Percentiles rank a stretch among this genome's conserved stretches.
Evolutionary conservation across 1,140 invertebrate species (phyloP).

Genomic region (Philaenus spumarius): DNA sequence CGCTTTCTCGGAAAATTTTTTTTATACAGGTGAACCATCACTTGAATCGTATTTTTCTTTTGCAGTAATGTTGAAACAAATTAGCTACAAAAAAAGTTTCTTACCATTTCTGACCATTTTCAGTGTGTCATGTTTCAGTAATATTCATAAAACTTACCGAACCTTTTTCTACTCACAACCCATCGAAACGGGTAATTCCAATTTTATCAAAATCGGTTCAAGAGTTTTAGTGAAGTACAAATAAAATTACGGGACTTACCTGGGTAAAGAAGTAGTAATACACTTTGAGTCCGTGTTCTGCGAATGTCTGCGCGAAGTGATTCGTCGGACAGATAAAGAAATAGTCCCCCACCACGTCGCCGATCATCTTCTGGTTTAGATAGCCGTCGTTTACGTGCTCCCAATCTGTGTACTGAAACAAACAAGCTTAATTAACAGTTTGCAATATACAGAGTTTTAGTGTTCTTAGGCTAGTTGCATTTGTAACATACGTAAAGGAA

Average conservation of each 20-base stretch:
- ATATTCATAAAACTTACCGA: not conserved
- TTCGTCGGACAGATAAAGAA: conserved; percentile 92
- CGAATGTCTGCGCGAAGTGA: conserved; percentile 76
- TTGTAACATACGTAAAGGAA: too few relatives aligned
- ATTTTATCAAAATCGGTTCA: too few relatives aligned
- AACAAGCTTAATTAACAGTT: too few relatives aligned
- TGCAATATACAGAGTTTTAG: too few relatives aligned
- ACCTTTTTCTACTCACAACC: too few relatives aligned
- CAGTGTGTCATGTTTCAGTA: too few relatives aligned
- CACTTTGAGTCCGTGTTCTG: conserved; percentile 70
- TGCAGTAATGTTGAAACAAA: not conserved
- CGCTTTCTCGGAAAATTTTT: too few relatives aligned
- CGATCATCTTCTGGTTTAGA: conserved; percentile 76
- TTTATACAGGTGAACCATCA: too few relatives aligned
- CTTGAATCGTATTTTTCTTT: too few relatives aligned
- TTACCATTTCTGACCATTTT: too few relatives aligned
- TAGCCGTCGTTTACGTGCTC: conserved; percentile 71
- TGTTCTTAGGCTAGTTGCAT: too few relatives aligned
- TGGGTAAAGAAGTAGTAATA: conserved; percentile 94
- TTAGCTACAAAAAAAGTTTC: not conserved
- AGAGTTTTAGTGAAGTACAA: not conserved
- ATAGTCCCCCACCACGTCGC: conserved; percentile 85
- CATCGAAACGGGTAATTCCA: too few relatives aligned
- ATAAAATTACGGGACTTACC: conserved; percentile 47
- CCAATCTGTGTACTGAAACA: conserved; percentile 85